A percentile compares a stretch with the other conserved stretches of the same genome.
phyloP scores from a whole-genome alignment of 2,888 invertebrate species.

The Drosophila anomalipes region DNA sequence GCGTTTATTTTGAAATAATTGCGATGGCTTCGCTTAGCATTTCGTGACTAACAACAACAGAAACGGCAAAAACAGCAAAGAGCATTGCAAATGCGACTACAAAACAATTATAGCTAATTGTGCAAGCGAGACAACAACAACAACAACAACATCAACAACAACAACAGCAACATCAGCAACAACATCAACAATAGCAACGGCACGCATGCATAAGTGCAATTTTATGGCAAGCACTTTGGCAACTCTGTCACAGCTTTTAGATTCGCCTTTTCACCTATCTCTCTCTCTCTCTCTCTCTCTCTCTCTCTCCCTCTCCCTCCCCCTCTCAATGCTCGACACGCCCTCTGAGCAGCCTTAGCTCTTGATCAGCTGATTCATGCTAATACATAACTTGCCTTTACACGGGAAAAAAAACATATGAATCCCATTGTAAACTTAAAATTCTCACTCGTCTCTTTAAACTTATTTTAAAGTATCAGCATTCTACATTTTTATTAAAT shows the following conservation, averaged over 20 bases:
- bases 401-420: neutral
- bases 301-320: neutral
- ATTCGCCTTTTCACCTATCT: neutral
- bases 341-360: conserved; percentile 25
- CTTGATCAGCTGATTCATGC: conserved; percentile 44
- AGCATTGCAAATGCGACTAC: conserved; percentile 64
- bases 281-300: neutral
- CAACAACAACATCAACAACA: conserved; percentile 12
- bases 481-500: neutral
- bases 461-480: neutral
- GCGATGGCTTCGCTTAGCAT: conserved; percentile 46
- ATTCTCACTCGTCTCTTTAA: neutral
- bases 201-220: conserved; percentile 46
- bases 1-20: conserved; percentile 64
- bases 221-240: conserved; percentile 53
- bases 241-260: conserved; percentile 52
- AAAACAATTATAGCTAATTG: conserved; percentile 70
- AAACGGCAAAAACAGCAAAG: conserved; percentile 14
- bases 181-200: conserved; percentile 2
- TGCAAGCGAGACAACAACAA: conserved; percentile 49
- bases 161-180: conserved; percentile 28
- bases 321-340: neutral
- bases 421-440: neutral
- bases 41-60: conserved; percentile 45
- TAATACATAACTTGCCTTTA: conserved; percentile 9